phyloP scores from a whole-genome alignment of 2,113 vertebrate genomes.

The Pseudorhombus dupliciocellatus region DNA sequence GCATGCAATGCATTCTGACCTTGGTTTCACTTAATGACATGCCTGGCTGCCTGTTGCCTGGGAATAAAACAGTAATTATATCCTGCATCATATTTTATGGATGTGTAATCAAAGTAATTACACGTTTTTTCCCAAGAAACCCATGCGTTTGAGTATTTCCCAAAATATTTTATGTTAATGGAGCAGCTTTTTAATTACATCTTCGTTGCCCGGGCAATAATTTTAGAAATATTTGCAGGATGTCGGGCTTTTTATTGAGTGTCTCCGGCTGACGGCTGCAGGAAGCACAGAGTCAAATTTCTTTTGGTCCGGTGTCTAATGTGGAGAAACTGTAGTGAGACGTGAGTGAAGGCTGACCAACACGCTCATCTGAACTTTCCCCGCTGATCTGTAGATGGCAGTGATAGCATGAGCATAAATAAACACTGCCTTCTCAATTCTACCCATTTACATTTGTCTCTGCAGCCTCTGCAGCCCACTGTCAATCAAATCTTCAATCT shows the following conservation, averaged over 20 bases:
- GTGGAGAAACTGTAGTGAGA: constrained; percentile 6
- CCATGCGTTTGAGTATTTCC: constrained; percentile 6
- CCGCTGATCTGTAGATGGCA: constrained; percentile 83
- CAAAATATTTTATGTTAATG: constrained; percentile 6
- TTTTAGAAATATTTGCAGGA: neutral
- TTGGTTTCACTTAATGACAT: constrained; percentile 45
- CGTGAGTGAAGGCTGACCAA: constrained; percentile 10
- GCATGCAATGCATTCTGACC: constrained; percentile 43
- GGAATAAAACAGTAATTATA: constrained; percentile 23
- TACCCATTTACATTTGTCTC: constrained; percentile 22
- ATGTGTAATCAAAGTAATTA: constrained; percentile 33
- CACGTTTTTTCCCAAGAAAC: constrained; percentile 29
- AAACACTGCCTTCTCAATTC: constrained; percentile 29
- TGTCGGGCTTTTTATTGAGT: neutral
- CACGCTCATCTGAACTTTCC: constrained; percentile 71
- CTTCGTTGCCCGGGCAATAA: neutral
- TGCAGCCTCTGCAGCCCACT: constrained; percentile 2
- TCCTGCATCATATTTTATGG: constrained; percentile 20
- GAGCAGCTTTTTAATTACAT: constrained; percentile 1
- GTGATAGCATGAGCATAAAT: constrained; percentile 76
- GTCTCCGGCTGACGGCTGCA: constrained; percentile 1
- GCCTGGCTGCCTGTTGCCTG: constrained; percentile 36
- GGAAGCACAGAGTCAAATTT: neutral
- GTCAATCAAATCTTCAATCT: neutral
- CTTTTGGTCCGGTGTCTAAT: constrained; percentile 1